Conservation (phyloP, 2,888 invertebrate species). For the Polylopha cassiicola region DNA sequence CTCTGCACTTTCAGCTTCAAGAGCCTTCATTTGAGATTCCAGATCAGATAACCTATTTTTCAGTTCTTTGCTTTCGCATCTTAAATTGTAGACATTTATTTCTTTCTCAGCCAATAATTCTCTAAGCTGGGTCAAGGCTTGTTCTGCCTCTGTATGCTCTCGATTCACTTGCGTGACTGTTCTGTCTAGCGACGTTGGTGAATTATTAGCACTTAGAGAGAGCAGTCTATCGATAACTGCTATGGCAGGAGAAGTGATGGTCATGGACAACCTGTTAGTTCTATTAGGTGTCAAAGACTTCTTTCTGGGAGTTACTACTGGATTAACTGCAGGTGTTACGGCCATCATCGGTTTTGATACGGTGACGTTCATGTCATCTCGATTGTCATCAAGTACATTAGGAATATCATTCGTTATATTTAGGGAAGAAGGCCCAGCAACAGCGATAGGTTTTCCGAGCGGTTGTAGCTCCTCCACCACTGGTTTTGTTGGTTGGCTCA, state of each 20-base stretch:
- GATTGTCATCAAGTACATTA: conserved; percentile 35
- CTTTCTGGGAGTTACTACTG: conserved; percentile 48
- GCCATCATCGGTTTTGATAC: conserved; percentile 67
- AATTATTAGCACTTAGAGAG: conserved; percentile 59
- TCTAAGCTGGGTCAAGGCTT: conserved; percentile 61
- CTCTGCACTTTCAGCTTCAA: conserved; percentile 51
- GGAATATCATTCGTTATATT: conserved; percentile 35
- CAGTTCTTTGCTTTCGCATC: conserved; percentile 66
- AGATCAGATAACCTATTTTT: conserved; percentile 60
- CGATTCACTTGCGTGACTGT: conserved; percentile 37
- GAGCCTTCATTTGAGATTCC: conserved; percentile 56
- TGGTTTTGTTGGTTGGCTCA: conserved; percentile 25
- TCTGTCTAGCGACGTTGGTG: conserved; percentile 43
- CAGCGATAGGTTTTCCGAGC: conserved; percentile 25
- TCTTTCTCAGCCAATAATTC: conserved; percentile 76
- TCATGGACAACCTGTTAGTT: conserved; percentile 59
- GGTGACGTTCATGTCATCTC: conserved; percentile 48
- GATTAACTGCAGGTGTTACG: conserved; percentile 63
- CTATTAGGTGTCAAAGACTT: conserved; percentile 52
- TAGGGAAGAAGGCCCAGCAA: conserved; percentile 42
- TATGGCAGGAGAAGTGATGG: conserved; percentile 70
- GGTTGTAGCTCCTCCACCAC: conserved; percentile 27
- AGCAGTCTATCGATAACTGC: conserved; percentile 72
- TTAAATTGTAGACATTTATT: conserved; percentile 68
- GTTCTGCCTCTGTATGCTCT: conserved; percentile 55